These are phyloP conservation scores for Melikaiella ostensackeni DNA, from an alignment of 2,888 invertebrate species.

Conservation along the genomic window DNA sequence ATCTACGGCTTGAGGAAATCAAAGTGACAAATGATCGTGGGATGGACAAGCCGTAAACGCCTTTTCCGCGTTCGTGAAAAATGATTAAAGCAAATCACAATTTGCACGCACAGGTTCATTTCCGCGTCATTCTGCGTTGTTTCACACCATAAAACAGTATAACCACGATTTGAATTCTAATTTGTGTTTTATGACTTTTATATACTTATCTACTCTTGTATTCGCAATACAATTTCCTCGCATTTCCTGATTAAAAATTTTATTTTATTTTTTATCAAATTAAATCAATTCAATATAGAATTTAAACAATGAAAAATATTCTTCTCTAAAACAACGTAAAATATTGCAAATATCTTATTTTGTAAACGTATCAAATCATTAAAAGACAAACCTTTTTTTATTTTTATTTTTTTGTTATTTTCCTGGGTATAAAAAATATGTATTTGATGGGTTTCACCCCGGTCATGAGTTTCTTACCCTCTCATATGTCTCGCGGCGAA, in stretches of 20 bases:
- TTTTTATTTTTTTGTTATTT: not conserved
- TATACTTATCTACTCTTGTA: not conserved
- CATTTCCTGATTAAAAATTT: not conserved
- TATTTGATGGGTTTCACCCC: conserved; percentile 46
- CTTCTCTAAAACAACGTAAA: no score
- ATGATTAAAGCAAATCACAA: conserved; percentile 49
- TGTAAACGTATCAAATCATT: not conserved
- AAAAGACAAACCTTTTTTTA: not conserved
- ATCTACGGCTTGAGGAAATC: conserved; percentile 52
- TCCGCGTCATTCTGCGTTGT: conserved; percentile 1
- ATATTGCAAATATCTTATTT: not conserved
- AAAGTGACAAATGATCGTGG: conserved; percentile 53
- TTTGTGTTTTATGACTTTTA: not conserved
- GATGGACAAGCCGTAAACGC: conserved; percentile 45
- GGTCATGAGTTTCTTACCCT: conserved; percentile 65
- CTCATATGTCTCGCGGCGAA: conserved; percentile 54
- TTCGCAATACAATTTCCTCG: not conserved
- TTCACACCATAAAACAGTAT: not conserved
- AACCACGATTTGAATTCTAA: not conserved
- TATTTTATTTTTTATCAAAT: not conserved
- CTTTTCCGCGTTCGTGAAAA: conserved; percentile 48
- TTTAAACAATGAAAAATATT: no score
- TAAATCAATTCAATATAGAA: not conserved
- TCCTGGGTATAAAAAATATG: conserved; percentile 6
- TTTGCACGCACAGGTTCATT: conserved; percentile 6